Conservation (phyloP, 2,888 invertebrate genomes). For the Agriopis aurantiaria region DNA sequence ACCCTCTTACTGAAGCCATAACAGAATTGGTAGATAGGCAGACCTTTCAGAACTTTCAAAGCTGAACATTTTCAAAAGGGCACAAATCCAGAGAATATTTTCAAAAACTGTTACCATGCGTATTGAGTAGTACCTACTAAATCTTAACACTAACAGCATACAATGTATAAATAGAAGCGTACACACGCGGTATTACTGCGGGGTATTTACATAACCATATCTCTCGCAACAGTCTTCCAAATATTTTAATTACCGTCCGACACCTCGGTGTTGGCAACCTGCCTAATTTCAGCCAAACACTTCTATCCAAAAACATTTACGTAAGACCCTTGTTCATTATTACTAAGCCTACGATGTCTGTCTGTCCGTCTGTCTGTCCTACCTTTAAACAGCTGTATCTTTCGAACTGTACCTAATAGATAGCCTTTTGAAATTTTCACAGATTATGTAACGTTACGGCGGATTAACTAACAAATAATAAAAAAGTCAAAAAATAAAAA, state of each 20-base stretch:
- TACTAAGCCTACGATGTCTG: too few relatives aligned
- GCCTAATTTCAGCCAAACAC: slow-evolving; percentile 20
- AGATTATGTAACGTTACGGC: too few relatives aligned
- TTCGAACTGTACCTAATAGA: too few relatives aligned
- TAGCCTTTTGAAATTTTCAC: too few relatives aligned
- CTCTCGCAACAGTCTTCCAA: slow-evolving; percentile 42
- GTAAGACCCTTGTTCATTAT: too few relatives aligned
- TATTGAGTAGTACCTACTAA: slow-evolving; percentile 40
- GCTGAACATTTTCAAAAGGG: slow-evolving; percentile 26
- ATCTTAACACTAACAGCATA: slow-evolving; percentile 57
- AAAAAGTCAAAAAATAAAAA: too few relatives aligned
- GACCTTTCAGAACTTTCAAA: neutral
- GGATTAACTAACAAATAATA: too few relatives aligned
- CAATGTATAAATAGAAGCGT: slow-evolving; percentile 56
- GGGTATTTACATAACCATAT: slow-evolving; percentile 39
- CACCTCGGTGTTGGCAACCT: slow-evolving; percentile 5
- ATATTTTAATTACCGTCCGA: slow-evolving; percentile 39
- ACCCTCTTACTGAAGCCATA: too few relatives aligned
- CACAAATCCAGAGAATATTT: slow-evolving; percentile 32
- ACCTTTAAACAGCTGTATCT: too few relatives aligned
- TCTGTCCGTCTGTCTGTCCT: too few relatives aligned
- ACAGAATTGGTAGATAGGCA: too few relatives aligned
- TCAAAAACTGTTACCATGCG: slow-evolving; percentile 49
- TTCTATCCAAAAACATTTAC: too few relatives aligned
- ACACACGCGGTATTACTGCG: slow-evolving; percentile 51